Conservation (phyloP, 1,140 invertebrate genomes). For the Elysia chlorotica region DNA sequence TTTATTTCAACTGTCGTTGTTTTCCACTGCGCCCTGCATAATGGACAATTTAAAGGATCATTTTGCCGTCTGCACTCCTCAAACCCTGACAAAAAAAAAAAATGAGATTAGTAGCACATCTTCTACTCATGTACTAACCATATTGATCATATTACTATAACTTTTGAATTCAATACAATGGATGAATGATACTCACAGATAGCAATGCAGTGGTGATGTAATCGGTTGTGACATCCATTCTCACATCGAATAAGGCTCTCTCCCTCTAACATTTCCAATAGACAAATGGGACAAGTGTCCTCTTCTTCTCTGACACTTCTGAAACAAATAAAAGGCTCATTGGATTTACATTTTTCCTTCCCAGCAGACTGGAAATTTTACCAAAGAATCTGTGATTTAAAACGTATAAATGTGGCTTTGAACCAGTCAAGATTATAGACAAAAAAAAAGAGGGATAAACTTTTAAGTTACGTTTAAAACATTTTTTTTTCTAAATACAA, state of each 20-base stretch:
- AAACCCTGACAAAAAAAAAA: conserved; percentile 55
- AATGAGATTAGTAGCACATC: too few relatives aligned
- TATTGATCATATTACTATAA: too few relatives aligned
- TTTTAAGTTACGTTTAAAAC: too few relatives aligned
- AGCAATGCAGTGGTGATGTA: conserved; percentile 65
- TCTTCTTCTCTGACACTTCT: conserved; percentile 61
- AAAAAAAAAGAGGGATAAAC: too few relatives aligned
- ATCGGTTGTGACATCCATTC: conserved; percentile 61
- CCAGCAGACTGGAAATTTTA: too few relatives aligned
- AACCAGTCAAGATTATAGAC: too few relatives aligned
- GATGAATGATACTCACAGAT: conserved; percentile 65
- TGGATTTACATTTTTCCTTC: too few relatives aligned
- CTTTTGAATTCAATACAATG: too few relatives aligned
- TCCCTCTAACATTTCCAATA: conserved; percentile 64
- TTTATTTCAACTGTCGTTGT: conserved; percentile 43
- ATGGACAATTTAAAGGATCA: conserved; percentile 62
- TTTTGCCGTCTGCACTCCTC: conserved; percentile 60
- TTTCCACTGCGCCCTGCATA: conserved; percentile 61
- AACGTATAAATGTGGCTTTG: too few relatives aligned
- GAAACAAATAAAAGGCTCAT: conserved; percentile 4
- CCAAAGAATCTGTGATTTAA: too few relatives aligned
- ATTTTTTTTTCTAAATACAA: too few relatives aligned
- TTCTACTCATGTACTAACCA: too few relatives aligned
- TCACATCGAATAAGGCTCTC: conserved; percentile 63
- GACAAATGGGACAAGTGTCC: conserved; percentile 64